A percentile compares a stretch with the other conserved stretches of the same genome.
Evolutionary conservation across 64 coral and sea anemone genomes (phyloP).

Genomic region (Montipora capricornis): DNA sequence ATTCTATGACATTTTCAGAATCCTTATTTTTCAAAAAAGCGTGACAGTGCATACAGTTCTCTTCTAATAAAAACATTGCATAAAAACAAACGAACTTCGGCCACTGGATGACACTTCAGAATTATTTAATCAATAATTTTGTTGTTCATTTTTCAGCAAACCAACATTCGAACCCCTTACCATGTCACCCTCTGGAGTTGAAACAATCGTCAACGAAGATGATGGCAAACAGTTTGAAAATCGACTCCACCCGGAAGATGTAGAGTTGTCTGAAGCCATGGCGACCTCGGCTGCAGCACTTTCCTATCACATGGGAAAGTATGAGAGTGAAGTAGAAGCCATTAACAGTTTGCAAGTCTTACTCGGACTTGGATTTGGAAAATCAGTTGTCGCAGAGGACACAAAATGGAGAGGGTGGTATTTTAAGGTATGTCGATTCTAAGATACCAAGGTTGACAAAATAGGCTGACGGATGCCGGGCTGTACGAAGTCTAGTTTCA

Average conservation of each 20-base stretch:
- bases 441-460: too few relatives aligned
- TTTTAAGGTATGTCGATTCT: not conserved
- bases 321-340: not conserved
- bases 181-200: slow-evolving; percentile 16
- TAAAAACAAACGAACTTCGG: too few relatives aligned
- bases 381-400: not conserved
- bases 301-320: slow-evolving; percentile 1
- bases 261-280: slow-evolving; percentile 34
- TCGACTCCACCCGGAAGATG: not conserved
- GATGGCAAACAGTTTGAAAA: slow-evolving; percentile 9
- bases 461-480: too few relatives aligned
- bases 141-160: not conserved
- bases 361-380: slow-evolving; percentile 1
- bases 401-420: not conserved
- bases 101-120: too few relatives aligned
- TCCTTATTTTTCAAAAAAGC: too few relatives aligned
- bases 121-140: too few relatives aligned
- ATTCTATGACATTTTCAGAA: too few relatives aligned
- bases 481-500: too few relatives aligned
- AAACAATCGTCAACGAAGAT: not conserved
- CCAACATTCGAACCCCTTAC: slow-evolving; percentile 7
- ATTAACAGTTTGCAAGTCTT: slow-evolving; percentile 1
- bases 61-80: too few relatives aligned
- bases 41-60: not conserved
- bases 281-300: slow-evolving; percentile 37